Percentiles rank a stretch among this genome's conserved stretches.
These are phyloP conservation scores for Zoanthus sociatus DNA, from an alignment of 92 coral and sea anemone species.

Conservation along the genomic window DNA sequence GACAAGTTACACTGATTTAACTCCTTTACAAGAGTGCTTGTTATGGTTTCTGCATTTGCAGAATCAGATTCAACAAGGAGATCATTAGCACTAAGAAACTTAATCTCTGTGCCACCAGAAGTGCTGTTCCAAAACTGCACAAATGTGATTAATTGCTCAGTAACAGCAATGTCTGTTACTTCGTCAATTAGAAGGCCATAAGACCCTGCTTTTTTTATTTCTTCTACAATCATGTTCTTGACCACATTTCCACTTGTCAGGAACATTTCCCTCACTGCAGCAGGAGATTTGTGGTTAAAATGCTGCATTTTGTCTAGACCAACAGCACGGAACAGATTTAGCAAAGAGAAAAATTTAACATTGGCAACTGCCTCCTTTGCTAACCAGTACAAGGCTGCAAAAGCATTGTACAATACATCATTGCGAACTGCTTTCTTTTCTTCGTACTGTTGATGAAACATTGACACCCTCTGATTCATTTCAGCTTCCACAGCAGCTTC, in stretches of 20 bases:
- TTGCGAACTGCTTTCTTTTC: slow-evolving; percentile 34
- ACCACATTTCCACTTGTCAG: slow-evolving; percentile 40
- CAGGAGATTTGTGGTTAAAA: slow-evolving; percentile 53
- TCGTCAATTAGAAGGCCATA: slow-evolving; percentile 59
- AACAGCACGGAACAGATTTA: slow-evolving; percentile 42
- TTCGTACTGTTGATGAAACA: slow-evolving; percentile 32
- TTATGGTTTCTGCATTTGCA: slow-evolving; percentile 56
- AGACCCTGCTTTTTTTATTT: slow-evolving; percentile 17
- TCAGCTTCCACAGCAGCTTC: slow-evolving; percentile 52
- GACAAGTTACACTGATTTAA: too few relatives aligned
- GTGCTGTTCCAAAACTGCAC: slow-evolving; percentile 53
- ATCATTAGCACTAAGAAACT: slow-evolving; percentile 42
- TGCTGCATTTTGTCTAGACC: slow-evolving; percentile 53
- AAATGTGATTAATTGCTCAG: slow-evolving; percentile 44
- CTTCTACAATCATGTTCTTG: slow-evolving; percentile 16
- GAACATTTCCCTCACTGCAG: slow-evolving; percentile 44
- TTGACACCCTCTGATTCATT: slow-evolving; percentile 51
- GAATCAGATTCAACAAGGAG: slow-evolving; percentile 51
- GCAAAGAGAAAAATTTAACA: slow-evolving; percentile 28
- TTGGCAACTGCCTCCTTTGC: slow-evolving; percentile 57
- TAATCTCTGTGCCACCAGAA: slow-evolving; percentile 17
- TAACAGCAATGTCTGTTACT: slow-evolving; percentile 49
- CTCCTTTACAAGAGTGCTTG: background rate
- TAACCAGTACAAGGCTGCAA: slow-evolving; percentile 54
- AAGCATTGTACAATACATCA: slow-evolving; percentile 50